These are phyloP conservation scores for Calliphora vomitoria DNA, from an alignment of 2,888 invertebrate species.

Conservation along the genomic window DNA sequence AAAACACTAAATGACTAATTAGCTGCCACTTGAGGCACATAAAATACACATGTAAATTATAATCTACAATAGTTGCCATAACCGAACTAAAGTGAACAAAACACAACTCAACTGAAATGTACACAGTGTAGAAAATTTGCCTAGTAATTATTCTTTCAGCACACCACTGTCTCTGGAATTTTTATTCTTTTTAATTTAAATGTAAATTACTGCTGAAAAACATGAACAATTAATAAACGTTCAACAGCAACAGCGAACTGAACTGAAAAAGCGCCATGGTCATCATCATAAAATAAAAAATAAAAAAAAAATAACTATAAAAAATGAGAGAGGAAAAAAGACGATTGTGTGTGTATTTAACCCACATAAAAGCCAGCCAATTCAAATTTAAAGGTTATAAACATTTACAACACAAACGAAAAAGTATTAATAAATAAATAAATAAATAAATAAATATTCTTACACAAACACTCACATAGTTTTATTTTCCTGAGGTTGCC, in stretches of 20 bases:
- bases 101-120: background rate
- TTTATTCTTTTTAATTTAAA: conserved; percentile 53
- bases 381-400: conserved; percentile 44
- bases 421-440: conserved; percentile 27
- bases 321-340: background rate
- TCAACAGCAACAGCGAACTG: conserved; percentile 37
- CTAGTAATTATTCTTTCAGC: conserved; percentile 1
- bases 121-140: no score
- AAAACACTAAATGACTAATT: conserved; percentile 51
- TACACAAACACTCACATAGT: background rate
- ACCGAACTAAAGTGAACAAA: background rate
- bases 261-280: conserved; percentile 11
- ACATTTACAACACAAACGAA: conserved; percentile 11
- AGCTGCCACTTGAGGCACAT: conserved; percentile 32
- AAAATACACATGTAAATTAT: conserved; percentile 5
- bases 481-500: background rate
- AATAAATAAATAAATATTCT: conserved; percentile 34
- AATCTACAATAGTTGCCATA: background rate
- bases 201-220: conserved; percentile 59
- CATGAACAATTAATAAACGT: conserved; percentile 65
- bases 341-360: background rate
- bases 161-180: conserved; percentile 22
- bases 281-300: conserved; percentile 46
- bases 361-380: background rate
- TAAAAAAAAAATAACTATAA: conserved; percentile 20